phyloP scores from a whole-genome alignment of 2,888 invertebrate species.

The Drosophila macrospina region DNA sequence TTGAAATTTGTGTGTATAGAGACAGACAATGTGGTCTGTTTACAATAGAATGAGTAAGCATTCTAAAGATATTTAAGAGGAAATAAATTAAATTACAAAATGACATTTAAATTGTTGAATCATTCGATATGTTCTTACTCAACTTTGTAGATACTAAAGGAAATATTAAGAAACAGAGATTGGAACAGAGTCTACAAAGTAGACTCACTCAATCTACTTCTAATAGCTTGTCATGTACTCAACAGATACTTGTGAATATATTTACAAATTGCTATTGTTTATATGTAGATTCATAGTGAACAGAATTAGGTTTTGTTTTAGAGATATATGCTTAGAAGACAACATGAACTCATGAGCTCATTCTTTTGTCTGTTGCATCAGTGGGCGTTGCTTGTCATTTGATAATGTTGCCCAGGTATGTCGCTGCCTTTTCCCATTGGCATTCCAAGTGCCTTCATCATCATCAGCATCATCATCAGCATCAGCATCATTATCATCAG shows the following conservation, averaged over 20 bases:
- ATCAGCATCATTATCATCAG: constrained; percentile 7
- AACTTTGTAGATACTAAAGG: no score
- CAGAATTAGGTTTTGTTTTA: constrained; percentile 17
- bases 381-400: constrained; percentile 56
- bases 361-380: constrained; percentile 42
- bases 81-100: neutral
- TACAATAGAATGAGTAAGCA: neutral
- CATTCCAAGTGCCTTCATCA: constrained; percentile 32
- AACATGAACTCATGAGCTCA: constrained; percentile 39
- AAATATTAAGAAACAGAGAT: no score
- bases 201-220: no score
- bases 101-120: neutral
- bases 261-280: neutral
- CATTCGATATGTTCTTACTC: no score
- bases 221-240: no score
- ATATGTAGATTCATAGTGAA: constrained; percentile 1
- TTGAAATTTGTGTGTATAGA: neutral
- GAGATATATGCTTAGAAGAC: constrained; percentile 8
- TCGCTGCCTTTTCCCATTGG: constrained; percentile 4
- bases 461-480: constrained; percentile 6
- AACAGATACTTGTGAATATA: neutral
- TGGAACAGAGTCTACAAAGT: no score
- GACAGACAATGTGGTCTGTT: neutral
- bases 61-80: neutral
- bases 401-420: constrained; percentile 35